Percentiles rank a stretch among this genome's conserved stretches.
Conservation (phyloP, 2,888 invertebrate genomes). For the Lithophane semibrunnea region DNA sequence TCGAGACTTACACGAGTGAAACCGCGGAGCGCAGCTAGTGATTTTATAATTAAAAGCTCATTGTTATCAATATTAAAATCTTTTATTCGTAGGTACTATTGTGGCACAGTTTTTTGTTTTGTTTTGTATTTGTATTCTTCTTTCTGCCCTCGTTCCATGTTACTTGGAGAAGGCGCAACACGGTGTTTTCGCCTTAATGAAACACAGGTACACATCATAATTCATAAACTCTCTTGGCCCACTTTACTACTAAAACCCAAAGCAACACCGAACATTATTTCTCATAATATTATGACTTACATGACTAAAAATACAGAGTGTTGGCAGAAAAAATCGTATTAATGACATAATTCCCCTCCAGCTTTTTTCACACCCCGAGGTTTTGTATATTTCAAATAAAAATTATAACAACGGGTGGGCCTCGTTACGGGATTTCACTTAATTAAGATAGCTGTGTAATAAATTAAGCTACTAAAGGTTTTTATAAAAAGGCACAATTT, state of each 20-base stretch:
- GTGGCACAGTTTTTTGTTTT: too few relatives aligned
- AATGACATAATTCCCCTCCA: constrained; percentile 26
- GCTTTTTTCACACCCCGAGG: constrained; percentile 33
- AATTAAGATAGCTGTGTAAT: constrained; percentile 46
- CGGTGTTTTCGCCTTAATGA: neutral
- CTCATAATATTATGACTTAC: constrained; percentile 11
- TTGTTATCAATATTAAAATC: neutral
- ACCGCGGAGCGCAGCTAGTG: too few relatives aligned
- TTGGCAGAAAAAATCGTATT: constrained; percentile 18
- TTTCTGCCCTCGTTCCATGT: neutral
- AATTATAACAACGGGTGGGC: constrained; percentile 33
- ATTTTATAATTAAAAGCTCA: too few relatives aligned
- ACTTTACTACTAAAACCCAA: constrained; percentile 2
- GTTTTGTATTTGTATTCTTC: too few relatives aligned
- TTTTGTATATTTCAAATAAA: constrained; percentile 48
- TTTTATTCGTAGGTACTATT: neutral
- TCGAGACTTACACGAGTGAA: too few relatives aligned
- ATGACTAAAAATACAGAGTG: constrained; percentile 36
- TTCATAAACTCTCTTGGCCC: neutral
- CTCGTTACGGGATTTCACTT: constrained; percentile 39
- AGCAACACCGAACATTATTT: neutral
- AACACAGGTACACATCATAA: neutral
- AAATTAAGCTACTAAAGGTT: constrained; percentile 20
- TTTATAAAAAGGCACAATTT: neutral
- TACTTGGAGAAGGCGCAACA: too few relatives aligned